These are phyloP conservation scores for Labroides dimidiatus DNA, from an alignment of 2,797 vertebrate species.

Conservation along the genomic window DNA sequence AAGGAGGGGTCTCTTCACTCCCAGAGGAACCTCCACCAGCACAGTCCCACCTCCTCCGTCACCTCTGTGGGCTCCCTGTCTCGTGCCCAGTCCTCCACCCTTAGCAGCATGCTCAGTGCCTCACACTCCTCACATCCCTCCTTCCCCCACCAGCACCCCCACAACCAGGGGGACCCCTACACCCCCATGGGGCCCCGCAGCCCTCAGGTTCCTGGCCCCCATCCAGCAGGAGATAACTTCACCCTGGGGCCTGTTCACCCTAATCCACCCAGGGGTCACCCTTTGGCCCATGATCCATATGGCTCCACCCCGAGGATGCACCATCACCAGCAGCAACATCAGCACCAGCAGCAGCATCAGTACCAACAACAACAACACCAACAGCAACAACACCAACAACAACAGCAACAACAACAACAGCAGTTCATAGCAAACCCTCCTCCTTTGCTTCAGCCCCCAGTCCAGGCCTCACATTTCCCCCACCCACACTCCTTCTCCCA, in stretches of 20 bases:
- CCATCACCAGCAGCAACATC: constrained; percentile 78
- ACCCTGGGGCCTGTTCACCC: constrained; percentile 74
- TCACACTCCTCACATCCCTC: constrained; percentile 78
- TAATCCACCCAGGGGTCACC: constrained; percentile 67
- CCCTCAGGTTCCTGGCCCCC: constrained; percentile 62
- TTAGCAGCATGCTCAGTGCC: constrained; percentile 87
- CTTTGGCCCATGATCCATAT: constrained; percentile 78
- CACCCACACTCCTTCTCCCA: constrained; percentile 84
- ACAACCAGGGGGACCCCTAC: constrained; percentile 85
- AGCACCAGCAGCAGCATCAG: constrained; percentile 78
- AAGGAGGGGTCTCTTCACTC: constrained; percentile 88
- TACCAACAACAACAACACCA: constrained; percentile 80
- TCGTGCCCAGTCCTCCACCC: constrained; percentile 90
- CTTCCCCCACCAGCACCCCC: constrained; percentile 82
- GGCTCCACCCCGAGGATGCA: constrained; percentile 82
- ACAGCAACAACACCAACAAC: constrained; percentile 70
- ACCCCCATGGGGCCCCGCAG: constrained; percentile 78
- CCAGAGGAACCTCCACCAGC: constrained; percentile 90
- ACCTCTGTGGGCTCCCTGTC: constrained; percentile 93
- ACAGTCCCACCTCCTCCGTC: constrained; percentile 96
- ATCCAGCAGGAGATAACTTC: constrained; percentile 84
- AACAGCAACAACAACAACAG: constrained; percentile 77
- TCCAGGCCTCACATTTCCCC: constrained; percentile 78
- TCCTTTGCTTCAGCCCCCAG: constrained; percentile 59
- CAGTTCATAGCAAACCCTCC: constrained; percentile 69